Evolutionary conservation across 2,888 invertebrate genomes (phyloP), one percentile per base, ranked within the genome.

Genomic region (Balanococcus diminutus): DNA sequence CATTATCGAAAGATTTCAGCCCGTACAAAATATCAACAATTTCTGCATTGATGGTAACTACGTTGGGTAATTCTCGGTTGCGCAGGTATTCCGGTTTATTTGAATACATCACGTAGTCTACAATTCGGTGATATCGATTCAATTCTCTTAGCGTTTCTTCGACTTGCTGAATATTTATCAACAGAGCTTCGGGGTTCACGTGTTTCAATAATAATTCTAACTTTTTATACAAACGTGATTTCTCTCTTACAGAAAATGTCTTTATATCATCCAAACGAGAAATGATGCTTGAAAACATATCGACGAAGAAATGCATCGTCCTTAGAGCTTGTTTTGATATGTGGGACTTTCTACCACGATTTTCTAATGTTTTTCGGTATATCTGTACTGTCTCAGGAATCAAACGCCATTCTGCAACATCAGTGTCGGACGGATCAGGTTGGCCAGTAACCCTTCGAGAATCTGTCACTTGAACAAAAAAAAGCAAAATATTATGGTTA

Each of bases 21-120:
- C 88, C 87, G 87, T 87, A 87, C 6, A 88, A 61, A 32, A 86
- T 42, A 11, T 81, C 22, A 36, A 86, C 25, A 32, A 87, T 87
- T n/a, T 86, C 72, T 22, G 72, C 56, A 42, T 86, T 42, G 0
- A 61, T 32, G 1, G 31, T 32, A n/a, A 75, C 85, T 8, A 87
- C 82, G 28, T 25, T 31, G 9, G 42, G n/a, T 11, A 72, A 42
- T 2, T 46, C 8, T 36, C 46, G 42, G 9, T 19, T 22, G 2
- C 6, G 2, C 22, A 31, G 16, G 75, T 42, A 86, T 22, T 79
- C n/a, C 8, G 28, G 3, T 14, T 81, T 56, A 0, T 79, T 42
- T 6, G 39, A 14, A 22, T 83, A 61, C 9, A 51, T 22, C 28
- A 4, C 32, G 19, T 81, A 86, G 61, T 56, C 82, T 2, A 87